Base-by-base conservation (phyloP, 1,140 invertebrate genomes). In the Neuroterus valhalla region DNA sequence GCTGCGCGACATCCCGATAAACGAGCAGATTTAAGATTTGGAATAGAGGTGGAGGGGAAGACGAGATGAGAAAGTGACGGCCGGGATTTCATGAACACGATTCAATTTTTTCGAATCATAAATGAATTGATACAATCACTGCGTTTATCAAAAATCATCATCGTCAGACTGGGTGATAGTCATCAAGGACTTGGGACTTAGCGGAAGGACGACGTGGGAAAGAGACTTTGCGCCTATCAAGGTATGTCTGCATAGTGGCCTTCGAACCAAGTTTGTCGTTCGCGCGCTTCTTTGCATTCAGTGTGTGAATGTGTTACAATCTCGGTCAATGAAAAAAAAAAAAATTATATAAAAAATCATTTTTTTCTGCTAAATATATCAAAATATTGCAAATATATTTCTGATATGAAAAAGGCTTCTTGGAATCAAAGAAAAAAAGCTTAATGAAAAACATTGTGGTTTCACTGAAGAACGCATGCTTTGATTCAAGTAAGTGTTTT, bases 161-260 rank as follows among this genome's bases (percentile, higher is more conserved):
- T 31, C 52, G 15, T 38, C 55, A 23, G 23, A 12, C 14, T 31
- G 15, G 6, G 3, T 62, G 26, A n/a, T 26, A 26, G 31, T 62
- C 55, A 31, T n/a, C 48, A 17, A 21, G 48, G 48, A 50, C 48
- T 50, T 50, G 21, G 8, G 19, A 26, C 23, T 31, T 12, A 19
- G 44, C 14, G n/a, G 21, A 72, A 62, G 71, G 50, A 72, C 43
- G 66, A 17, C 38, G 5, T 46, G 44, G 26, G 23, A 44, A 55
- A 44, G 55, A 62, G 55, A 76, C 72, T 77, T 73, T 66, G 62
- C 69, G 55, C 46, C 76, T 77, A 70, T 74, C 70, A 74, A 74
- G 76, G 76, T 74, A 78, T 26, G 71, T 72, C 68, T 42, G 68
- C 48, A 21, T 43, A 71, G 70, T 75, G 66, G 43, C 70, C 67